Base-by-base conservation (phyloP, 53 echinoderm and acorn worm genomes). In the Holothuria scabra region DNA sequence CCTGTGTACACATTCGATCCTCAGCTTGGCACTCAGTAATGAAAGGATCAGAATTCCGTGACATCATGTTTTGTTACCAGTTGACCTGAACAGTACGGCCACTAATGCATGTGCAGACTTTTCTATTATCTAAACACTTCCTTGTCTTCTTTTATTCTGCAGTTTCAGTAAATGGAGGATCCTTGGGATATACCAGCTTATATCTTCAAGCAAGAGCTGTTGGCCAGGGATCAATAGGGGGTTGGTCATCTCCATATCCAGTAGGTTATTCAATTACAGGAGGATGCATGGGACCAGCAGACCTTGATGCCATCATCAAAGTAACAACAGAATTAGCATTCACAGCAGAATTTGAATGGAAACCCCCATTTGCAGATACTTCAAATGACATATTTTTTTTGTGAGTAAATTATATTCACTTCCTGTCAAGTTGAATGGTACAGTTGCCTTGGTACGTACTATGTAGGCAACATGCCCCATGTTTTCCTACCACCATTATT, bases 231-330 rank as follows among this genome's bases (percentile, higher is more conserved):
- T 20, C 22, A 12, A 69, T 69, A 16, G 69, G 35, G 14, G 69
- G 69, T 30, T 69, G 69, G 69, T 37, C 69, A 37, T 69, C 69
- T 30, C 69, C 69, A 32, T 41, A 37, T 8, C 69, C 69, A 30
- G 32, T 18, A 34, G 69, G 69, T 20, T 69, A 69, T 32, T 10
- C 30, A 20, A 37, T 69, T 69, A 20, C 30, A 38, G 30, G 20
- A 12, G 28, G 31, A 2, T 69, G 69, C 35, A 5, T 3, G 2
- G 3, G 69, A 12, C 4, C 8, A 28, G 0, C 41, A 41, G 2
- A 52, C 16, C 18, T 52, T 16, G 11, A 69, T 16, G 2, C 35
- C 3, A 69, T 69, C 35, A 69, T n/a, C 31, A 69, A 69, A 41
- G 18, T 69, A 32, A 1, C 8, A 22, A 41, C 44, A 22, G 16